Conservation (phyloP, 2,113 vertebrate genomes). For the Charina bottae region DNA sequence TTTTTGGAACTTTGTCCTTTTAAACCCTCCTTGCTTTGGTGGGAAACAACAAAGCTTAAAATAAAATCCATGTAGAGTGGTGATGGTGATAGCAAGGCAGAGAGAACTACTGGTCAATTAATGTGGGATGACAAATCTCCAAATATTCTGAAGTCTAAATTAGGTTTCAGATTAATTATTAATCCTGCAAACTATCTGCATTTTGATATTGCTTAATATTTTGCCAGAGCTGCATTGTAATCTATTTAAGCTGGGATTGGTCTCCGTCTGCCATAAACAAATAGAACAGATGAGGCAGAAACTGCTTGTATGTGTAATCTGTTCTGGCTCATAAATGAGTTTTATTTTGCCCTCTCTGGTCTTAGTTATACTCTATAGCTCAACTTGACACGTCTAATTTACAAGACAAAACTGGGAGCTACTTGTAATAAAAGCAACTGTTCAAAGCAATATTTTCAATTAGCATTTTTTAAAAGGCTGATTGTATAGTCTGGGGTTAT, state of each 20-base stretch:
- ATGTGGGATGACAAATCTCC: constrained; percentile 36
- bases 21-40: not conserved
- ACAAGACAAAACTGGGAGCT: constrained; percentile 33
- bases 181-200: constrained; percentile 15
- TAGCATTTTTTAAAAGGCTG: constrained; percentile 16
- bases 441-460: constrained; percentile 45
- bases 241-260: not conserved
- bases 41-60: not conserved
- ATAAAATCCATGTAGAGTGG: not conserved
- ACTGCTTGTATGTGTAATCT: not conserved
- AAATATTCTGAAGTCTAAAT: constrained; percentile 7
- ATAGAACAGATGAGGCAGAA: constrained; percentile 11
- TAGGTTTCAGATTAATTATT: constrained; percentile 15
- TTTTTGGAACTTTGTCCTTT: not conserved
- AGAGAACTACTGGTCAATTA: not conserved
- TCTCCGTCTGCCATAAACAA: not conserved
- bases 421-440: constrained; percentile 42
- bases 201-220: constrained; percentile 36
- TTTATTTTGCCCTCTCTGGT: constrained; percentile 8
- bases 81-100: not conserved
- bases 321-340: constrained; percentile 33
- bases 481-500: not conserved
- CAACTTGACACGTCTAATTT: not conserved
- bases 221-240: not conserved
- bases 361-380: constrained; percentile 21